These are phyloP conservation scores for Nymphalis urticae DNA, from an alignment of 2,888 invertebrate genomes.

Conservation along the genomic window DNA sequence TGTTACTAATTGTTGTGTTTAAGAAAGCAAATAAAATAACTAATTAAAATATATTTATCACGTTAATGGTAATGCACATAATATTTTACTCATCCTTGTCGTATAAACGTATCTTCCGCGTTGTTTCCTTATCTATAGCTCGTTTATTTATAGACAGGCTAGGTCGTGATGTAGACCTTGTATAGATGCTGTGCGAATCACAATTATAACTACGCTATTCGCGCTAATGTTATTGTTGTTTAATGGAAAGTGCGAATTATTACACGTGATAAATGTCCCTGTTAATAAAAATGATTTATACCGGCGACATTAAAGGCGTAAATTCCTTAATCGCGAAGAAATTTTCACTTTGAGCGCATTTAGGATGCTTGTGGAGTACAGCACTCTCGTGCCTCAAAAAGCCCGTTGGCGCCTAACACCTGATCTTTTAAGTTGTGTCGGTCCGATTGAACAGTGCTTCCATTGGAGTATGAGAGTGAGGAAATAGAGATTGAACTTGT, in stretches of 20 bases:
- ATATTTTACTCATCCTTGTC: conserved; percentile 37
- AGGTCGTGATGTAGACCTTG: conserved; percentile 45
- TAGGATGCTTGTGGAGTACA: too few species aligned
- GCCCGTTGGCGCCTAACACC: too few species aligned
- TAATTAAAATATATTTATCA: background rate
- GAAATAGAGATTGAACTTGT: too few species aligned
- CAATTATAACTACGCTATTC: background rate
- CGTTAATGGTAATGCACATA: conserved; percentile 13
- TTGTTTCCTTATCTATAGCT: conserved; percentile 30
- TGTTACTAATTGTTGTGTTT: background rate
- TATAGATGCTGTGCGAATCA: background rate
- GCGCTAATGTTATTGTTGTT: background rate
- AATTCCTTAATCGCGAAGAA: too few species aligned
- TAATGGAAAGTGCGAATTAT: background rate
- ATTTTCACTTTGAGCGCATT: too few species aligned
- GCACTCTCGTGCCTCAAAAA: too few species aligned
- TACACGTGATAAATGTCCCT: background rate
- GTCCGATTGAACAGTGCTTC: too few species aligned
- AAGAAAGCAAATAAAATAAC: conserved; percentile 11
- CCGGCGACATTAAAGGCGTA: too few species aligned
- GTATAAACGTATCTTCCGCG: conserved; percentile 28
- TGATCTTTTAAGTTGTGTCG: too few species aligned
- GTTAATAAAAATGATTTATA: background rate
- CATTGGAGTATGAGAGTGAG: too few species aligned
- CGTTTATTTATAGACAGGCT: conserved; percentile 50